phyloP scores from a whole-genome alignment of 2,888 invertebrate species.

The Spilarctia lutea region DNA sequence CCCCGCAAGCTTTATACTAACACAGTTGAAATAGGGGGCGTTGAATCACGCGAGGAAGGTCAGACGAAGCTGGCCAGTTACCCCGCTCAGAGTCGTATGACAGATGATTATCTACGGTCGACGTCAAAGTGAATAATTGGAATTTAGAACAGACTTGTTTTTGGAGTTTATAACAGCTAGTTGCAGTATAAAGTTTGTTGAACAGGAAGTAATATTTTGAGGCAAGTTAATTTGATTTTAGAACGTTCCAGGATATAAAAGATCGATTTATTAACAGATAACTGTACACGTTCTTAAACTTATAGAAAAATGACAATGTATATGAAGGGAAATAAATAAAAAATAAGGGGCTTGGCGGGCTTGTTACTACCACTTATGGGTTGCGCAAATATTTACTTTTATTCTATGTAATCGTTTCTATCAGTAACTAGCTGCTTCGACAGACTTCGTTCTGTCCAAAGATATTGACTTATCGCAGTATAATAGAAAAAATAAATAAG shows the following conservation, averaged over 20 bases:
- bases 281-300: not conserved
- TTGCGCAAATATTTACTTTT: no score
- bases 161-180: constrained; percentile 61
- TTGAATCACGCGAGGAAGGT: constrained; percentile 60
- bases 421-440: no score
- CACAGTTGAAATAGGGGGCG: constrained; percentile 42
- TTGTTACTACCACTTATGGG: no score
- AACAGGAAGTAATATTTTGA: constrained; percentile 22
- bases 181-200: constrained; percentile 36
- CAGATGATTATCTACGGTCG: constrained; percentile 84
- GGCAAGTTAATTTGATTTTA: not conserved
- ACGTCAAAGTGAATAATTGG: constrained; percentile 86
- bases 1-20: constrained; percentile 36
- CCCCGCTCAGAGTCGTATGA: constrained; percentile 77
- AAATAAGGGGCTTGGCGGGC: no score
- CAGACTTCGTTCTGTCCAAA: no score
- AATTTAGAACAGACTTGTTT: constrained; percentile 72
- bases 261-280: not conserved
- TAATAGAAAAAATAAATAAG: no score
- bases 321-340: no score
- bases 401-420: no score
- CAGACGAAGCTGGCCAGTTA: constrained; percentile 63
- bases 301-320: no score
- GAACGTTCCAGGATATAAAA: not conserved
- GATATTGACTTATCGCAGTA: no score